A percentile compares a stretch with the other conserved stretches of the same genome.
phyloP scores from a whole-genome alignment of 1,140 invertebrate species.

The Atta colombica region DNA sequence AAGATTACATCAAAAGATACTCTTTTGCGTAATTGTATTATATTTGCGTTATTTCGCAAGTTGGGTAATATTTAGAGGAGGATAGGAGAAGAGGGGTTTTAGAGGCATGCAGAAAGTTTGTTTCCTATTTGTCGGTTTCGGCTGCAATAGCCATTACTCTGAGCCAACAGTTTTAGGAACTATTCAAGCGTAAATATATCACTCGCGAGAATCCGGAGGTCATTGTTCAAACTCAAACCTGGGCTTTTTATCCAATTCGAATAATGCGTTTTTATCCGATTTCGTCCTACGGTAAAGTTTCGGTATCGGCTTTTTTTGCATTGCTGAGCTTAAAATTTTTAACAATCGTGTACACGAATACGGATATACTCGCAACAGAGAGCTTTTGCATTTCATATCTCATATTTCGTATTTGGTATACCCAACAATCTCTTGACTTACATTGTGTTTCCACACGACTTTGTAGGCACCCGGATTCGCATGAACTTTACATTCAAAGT shows the following conservation, averaged over 20 bases:
- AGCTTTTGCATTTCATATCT: constrained; percentile 2
- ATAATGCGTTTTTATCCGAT: constrained; percentile 21
- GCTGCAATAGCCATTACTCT: constrained; percentile 50
- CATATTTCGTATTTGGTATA: not conserved
- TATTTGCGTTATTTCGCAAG: not conserved
- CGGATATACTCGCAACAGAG: not conserved
- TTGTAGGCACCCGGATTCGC: constrained; percentile 95
- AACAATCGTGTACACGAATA: not conserved
- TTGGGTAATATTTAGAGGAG: constrained; percentile 46
- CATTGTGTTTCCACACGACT: constrained; percentile 96
- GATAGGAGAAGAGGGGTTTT: constrained; percentile 13
- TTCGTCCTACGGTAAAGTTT: constrained; percentile 5
- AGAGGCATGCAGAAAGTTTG: constrained; percentile 44
- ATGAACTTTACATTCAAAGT: constrained; percentile 95
- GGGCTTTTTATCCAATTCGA: constrained; percentile 22
- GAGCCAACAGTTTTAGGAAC: constrained; percentile 47
- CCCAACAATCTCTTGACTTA: constrained; percentile 87
- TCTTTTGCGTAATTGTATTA: constrained; percentile 22
- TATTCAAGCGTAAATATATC: constrained; percentile 50
- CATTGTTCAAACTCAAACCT: constrained; percentile 45
- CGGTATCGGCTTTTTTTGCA: not conserved
- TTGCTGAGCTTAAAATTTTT: not conserved
- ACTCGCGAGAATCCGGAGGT: constrained; percentile 34
- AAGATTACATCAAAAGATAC: constrained; percentile 22
- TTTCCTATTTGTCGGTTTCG: constrained; percentile 54